Evolutionary conservation across 2,888 invertebrate genomes (phyloP), one percentile per base, ranked within the genome.

Genomic region (Nipponacmea schrenckii): DNA sequence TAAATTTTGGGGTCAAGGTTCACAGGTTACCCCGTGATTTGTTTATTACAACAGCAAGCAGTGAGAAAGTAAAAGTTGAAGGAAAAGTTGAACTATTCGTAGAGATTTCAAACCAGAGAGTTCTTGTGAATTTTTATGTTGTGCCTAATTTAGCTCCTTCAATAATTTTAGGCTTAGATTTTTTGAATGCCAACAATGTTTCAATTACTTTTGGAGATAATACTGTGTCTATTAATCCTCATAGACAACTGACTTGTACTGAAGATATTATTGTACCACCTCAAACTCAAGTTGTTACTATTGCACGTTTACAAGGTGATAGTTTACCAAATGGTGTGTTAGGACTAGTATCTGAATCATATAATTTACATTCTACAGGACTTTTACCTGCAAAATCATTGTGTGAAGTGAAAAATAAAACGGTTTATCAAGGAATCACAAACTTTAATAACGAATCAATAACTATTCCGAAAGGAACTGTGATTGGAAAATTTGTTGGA

Each of bases 321-420:
- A 64, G 39, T 64, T 10, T 64, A 64, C 64, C 64, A 64, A 45
- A 64, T 31, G 64, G 45, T 39, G 64, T 64, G 39, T 64, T n/a
- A 12, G 39, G 64, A 27, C 31, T 64, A n/a, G 64, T 64, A 31
- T n/a, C 64, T 12, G 64, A 31, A 12, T 64, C 64, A 44, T 20
- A 26, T 64, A 27, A 64, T 64, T 45, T 45, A 44, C 39, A 64
- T 64, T 45, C n/a, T 20, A 44, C 64, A 64, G 64, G 45, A 44
- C 31, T 56, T 56, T n/a, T 56, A 24, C 56, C 56, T 56, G 56
- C 56, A n/a, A 56, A 56, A n/a, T 56, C 56, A 17, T 15, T 56
- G 56, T 56, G 56, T 56, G 56, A 20, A n/a, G 56, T 56, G 56
- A 56, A 56, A 20, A 56, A 56, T 56, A 56, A 56, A 17, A 24